Base-by-base conservation (phyloP, 1,140 invertebrate species). In the Zaprionus africanus region DNA sequence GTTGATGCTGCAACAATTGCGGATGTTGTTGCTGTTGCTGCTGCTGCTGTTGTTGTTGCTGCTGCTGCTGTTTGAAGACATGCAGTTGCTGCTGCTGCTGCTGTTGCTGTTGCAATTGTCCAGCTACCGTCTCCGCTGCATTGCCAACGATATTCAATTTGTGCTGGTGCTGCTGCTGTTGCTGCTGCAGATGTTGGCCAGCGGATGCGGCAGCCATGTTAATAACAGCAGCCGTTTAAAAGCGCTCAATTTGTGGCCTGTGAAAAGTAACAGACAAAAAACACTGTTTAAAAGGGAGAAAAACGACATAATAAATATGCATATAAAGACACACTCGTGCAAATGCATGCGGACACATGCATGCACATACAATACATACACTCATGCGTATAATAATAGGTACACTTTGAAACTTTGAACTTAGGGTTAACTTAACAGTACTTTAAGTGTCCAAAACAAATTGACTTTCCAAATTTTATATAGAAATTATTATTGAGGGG, bases 161-260 rank as follows among this genome's bases (percentile, higher is more conserved):
- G 64, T 91, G 83, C 58, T 90, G 85, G 19, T 86, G 82, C 63
- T 81, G 82, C 38, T 79, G 82, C 71, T 90, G 87, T 26, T 84
- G 82, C 51, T 86, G 82, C 56, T 87, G 75, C 77, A 84, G 90
- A 60, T 90, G 83, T 75, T 84, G 91, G 46, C 91, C 91, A 81
- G 91, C 91, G 67, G 91, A 92, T 64, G 91, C 76, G 60, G 91
- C 91, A 69, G 91, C 91, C 91, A 92, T 92, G 63, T 75, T 80
- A 83, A 64, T 82, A 77, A 77, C 70, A 87, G 79, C 76, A 68
- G 82, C 82, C 75, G 62, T 87, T 70, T 70, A 86, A 19, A 34
- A 82, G 69, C 73, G 63, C 68, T 80, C 36, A 46, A 68, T 66
- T 86, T 73, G 81, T 71, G 72, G 77, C 58, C 86, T 88, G 78